Evolutionary conservation across 1,140 invertebrate genomes (phyloP).

Genomic region (Drosophila arawakana): DNA sequence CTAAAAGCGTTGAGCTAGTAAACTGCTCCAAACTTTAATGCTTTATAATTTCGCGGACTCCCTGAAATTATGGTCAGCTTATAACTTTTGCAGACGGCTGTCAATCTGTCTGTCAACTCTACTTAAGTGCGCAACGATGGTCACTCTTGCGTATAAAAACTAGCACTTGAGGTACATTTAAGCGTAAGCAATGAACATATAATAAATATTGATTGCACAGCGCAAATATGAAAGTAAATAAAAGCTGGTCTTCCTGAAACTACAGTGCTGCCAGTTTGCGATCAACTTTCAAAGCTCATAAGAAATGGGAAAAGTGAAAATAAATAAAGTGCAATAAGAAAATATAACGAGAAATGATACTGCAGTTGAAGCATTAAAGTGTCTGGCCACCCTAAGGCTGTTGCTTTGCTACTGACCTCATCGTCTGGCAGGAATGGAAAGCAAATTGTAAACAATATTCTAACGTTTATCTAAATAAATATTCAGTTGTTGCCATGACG

Average conservation of each 20-base stretch:
- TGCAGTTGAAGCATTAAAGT: background rate
- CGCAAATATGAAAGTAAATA: background rate
- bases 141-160: background rate
- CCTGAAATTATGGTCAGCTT: too few relatives aligned
- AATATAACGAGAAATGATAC: background rate
- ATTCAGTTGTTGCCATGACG: slow-evolving; percentile 9
- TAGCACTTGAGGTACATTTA: too few relatives aligned
- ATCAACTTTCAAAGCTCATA: background rate
- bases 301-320: background rate
- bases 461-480: slow-evolving; percentile 2
- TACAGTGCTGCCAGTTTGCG: slow-evolving; percentile 4
- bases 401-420: slow-evolving; percentile 6
- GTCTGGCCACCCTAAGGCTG: background rate
- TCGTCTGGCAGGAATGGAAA: background rate
- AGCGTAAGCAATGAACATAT: too few relatives aligned
- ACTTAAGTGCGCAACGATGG: background rate
- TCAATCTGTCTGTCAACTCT: background rate
- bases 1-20: background rate
- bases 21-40: background rate
- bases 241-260: background rate
- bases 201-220: too few relatives aligned
- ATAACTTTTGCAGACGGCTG: too few relatives aligned
- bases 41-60: too few relatives aligned
- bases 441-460: slow-evolving; percentile 4
- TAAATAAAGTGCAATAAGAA: background rate